Evolutionary conservation across 2,888 invertebrate genomes (phyloP).

Genomic region (Seladonia tumulorum): DNA sequence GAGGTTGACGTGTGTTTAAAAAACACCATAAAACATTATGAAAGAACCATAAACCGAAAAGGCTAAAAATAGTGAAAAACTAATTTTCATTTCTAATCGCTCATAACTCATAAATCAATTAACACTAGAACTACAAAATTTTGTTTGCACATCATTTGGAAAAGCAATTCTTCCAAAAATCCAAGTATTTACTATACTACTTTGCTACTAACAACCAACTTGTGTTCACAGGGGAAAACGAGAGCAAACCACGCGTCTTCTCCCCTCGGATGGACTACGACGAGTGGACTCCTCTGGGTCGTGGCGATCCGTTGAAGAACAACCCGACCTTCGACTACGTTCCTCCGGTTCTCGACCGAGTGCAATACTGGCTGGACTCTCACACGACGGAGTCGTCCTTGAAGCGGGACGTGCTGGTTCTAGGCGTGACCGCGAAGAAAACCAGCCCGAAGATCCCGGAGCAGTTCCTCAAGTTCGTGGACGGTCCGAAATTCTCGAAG

Average conservation of each 20-base stretch:
- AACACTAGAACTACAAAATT: too few species aligned
- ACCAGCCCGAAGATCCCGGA: slow-evolving; percentile 86
- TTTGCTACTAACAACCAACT: not conserved
- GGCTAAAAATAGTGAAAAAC: not conserved
- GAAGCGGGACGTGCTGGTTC: slow-evolving; percentile 89
- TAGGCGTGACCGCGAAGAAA: slow-evolving; percentile 89
- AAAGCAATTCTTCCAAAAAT: too few species aligned
- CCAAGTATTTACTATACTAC: not conserved
- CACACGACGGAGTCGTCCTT: slow-evolving; percentile 87
- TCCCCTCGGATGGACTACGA: slow-evolving; percentile 93
- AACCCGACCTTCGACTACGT: slow-evolving; percentile 95
- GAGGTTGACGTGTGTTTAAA: too few species aligned
- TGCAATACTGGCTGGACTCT: slow-evolving; percentile 92
- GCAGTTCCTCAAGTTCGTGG: slow-evolving; percentile 85
- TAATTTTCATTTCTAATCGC: not conserved
- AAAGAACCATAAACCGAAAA: too few species aligned
- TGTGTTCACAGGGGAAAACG: slow-evolving; percentile 71
- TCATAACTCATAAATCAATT: too few species aligned
- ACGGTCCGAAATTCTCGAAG: slow-evolving; percentile 84
- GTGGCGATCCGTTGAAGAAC: slow-evolving; percentile 92
- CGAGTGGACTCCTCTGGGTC: slow-evolving; percentile 93
- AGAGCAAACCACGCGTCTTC: slow-evolving; percentile 84
- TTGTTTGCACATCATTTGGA: too few species aligned
- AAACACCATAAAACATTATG: too few species aligned
- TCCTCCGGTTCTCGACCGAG: slow-evolving; percentile 91